Percentiles rank a stretch among this genome's conserved stretches.
These are phyloP conservation scores for Manis javanica DNA, from an alignment of 2,797 vertebrate genomes.

Conservation along the genomic window DNA sequence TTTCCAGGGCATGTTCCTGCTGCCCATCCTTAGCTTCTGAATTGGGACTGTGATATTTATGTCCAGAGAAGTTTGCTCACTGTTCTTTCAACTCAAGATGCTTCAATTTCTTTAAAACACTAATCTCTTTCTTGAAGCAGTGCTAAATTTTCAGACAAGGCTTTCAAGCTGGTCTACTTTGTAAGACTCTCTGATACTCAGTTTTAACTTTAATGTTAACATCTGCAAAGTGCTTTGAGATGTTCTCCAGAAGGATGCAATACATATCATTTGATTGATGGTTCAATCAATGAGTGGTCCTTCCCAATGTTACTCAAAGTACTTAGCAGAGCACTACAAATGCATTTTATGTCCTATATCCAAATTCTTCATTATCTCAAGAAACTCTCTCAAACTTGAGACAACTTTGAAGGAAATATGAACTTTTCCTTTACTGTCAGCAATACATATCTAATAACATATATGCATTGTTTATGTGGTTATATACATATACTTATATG, in stretches of 20 bases:
- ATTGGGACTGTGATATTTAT: constrained; percentile 23
- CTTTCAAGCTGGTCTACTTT: not conserved
- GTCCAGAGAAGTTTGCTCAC: constrained; percentile 9
- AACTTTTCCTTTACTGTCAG: constrained; percentile 17
- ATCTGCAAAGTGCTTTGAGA: constrained; percentile 44
- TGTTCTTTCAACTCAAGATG: constrained; percentile 43
- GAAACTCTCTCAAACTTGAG: constrained; percentile 21
- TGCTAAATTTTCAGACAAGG: constrained; percentile 48
- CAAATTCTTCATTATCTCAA: constrained; percentile 53
- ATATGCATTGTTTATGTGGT: not conserved
- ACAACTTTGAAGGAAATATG: constrained; percentile 22
- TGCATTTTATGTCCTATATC: constrained; percentile 26
- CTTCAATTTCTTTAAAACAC: constrained; percentile 44
- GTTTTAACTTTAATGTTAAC: constrained; percentile 63
- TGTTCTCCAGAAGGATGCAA: constrained; percentile 40
- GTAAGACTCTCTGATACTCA: not conserved
- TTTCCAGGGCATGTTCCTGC: not conserved
- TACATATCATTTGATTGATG: constrained; percentile 56
- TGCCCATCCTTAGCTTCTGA: constrained; percentile 17
- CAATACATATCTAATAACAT: not conserved
- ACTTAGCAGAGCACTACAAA: constrained; percentile 56
- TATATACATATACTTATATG: not conserved
- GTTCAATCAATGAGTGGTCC: constrained; percentile 19
- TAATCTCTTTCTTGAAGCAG: not conserved
- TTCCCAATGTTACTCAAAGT: constrained; percentile 58